Base-by-base conservation (phyloP, 2,113 vertebrate species). In the Podarcis muralis region DNA sequence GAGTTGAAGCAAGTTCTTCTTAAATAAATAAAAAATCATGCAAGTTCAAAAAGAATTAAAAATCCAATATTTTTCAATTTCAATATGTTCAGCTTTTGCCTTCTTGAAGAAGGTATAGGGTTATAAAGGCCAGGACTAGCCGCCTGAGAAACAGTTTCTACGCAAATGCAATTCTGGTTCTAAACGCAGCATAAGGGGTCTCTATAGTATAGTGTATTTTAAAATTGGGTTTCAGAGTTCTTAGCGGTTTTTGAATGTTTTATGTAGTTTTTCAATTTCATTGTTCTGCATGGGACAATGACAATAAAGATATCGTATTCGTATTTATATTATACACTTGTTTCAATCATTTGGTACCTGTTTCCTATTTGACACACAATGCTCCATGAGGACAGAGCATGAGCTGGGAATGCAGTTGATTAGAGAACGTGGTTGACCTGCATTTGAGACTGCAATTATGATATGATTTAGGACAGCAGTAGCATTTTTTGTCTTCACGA, bases 401-500 rank as follows among this genome's bases (percentile, higher is more conserved):
- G 2, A 16, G 75, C 0, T 37, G 77, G 85, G 69, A 91, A 91
- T 71, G 7, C 18, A 80, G 88, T n/a, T 76, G 3, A 0, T 83
- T 85, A 93, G 83, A 84, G 90, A 86, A 37, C 0, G 0, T 35
- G 78, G 72, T 37, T 59, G 80, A 90, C 87, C 77, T 1, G 74
- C 75, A 69, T 75, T 85, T 16, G 0, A 92, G 84, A 90, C 2
- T 81, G 89, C 48, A 95, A 93, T 88, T 81, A 68, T 48, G 43
- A 9, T 86, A 53, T 23, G 83, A 72, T 82, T 75, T 62, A 88
- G 40, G 92, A 90, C 57, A 93, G 88, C 43, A 93, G 92, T 72
- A 90, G 59, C 20, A 71, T 87, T 89, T 13, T 83, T 80, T 71
- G 89, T 82, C 93, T 94, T 90, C 88, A 93, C 91, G 87, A 68